Evolutionary conservation across 2,888 invertebrate genomes (phyloP).

Genomic region (Agonopterix alstromeriana): DNA sequence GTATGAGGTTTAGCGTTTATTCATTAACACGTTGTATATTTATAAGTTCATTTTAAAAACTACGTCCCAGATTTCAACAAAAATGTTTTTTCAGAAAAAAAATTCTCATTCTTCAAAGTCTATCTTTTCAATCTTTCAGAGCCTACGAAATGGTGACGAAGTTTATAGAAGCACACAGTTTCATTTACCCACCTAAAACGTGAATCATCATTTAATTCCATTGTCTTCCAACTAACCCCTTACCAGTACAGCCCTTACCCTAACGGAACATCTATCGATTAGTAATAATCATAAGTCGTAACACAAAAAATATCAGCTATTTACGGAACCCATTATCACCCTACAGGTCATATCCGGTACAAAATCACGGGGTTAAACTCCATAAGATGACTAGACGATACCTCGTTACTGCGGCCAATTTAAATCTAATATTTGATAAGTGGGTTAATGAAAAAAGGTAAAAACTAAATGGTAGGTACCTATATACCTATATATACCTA

Average conservation of each 20-base stretch:
- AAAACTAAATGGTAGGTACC: too few species aligned
- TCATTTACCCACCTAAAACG: too few species aligned
- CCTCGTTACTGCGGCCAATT: slow-evolving; percentile 35
- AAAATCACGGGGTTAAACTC: slow-evolving; percentile 51
- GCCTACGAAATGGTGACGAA: too few species aligned
- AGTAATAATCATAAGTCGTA: slow-evolving; percentile 29
- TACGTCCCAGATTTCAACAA: too few species aligned
- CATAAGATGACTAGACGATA: slow-evolving; percentile 40
- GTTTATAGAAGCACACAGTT: too few species aligned
- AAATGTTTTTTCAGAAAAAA: too few species aligned
- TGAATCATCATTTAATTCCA: not conserved
- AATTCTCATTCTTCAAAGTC: too few species aligned
- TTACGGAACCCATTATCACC: slow-evolving; percentile 59
- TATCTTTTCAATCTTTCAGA: too few species aligned
- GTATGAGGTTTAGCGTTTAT: too few species aligned
- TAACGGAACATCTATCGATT: slow-evolving; percentile 36
- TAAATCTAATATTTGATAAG: slow-evolving; percentile 42
- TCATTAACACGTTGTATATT: too few species aligned
- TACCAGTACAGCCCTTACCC: slow-evolving; percentile 20
- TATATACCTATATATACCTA: too few species aligned
- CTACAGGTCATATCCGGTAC: slow-evolving; percentile 61
- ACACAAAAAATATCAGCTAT: slow-evolving; percentile 32
- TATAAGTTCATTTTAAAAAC: too few species aligned
- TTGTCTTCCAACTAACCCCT: slow-evolving; percentile 16
- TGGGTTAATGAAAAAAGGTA: not conserved